Conservation (phyloP, 2,888 invertebrate genomes). For the Pristionchus fissidentatus region DNA sequence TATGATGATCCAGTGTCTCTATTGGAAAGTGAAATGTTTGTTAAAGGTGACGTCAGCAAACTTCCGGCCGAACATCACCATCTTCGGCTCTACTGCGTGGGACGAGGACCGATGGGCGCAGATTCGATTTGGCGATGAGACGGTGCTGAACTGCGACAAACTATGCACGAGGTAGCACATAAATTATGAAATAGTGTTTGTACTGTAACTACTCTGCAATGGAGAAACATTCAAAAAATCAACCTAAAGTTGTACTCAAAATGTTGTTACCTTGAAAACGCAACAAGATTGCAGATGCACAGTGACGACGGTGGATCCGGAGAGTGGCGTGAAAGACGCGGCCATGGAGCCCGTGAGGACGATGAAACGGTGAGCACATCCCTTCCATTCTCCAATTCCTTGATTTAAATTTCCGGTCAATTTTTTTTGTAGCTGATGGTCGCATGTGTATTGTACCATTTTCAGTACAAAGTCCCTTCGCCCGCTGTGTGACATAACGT, state of each 20-base stretch:
- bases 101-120: conserved; percentile 63
- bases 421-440: too few species aligned
- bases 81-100: conserved; percentile 56
- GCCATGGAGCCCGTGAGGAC: conserved; percentile 39
- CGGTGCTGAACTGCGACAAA: background rate
- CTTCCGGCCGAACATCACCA: conserved; percentile 59
- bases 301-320: conserved; percentile 38
- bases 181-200: background rate
- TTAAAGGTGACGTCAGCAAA: conserved; percentile 52
- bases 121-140: conserved; percentile 54
- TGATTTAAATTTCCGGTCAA: too few species aligned
- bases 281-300: conserved; percentile 6
- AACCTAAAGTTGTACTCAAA: too few species aligned
- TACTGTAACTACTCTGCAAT: background rate
- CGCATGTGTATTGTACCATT: too few species aligned
- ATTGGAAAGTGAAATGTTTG: background rate
- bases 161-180: conserved; percentile 17
- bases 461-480: too few species aligned
- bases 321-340: conserved; percentile 20
- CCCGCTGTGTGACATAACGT: too few species aligned
- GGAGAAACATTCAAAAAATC: too few species aligned
- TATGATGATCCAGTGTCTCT: background rate
- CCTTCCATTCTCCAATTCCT: background rate
- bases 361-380: background rate
- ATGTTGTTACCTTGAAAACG: background rate